phyloP scores from a whole-genome alignment of 2,797 vertebrate genomes.

The Tachyglossus aculeatus region DNA sequence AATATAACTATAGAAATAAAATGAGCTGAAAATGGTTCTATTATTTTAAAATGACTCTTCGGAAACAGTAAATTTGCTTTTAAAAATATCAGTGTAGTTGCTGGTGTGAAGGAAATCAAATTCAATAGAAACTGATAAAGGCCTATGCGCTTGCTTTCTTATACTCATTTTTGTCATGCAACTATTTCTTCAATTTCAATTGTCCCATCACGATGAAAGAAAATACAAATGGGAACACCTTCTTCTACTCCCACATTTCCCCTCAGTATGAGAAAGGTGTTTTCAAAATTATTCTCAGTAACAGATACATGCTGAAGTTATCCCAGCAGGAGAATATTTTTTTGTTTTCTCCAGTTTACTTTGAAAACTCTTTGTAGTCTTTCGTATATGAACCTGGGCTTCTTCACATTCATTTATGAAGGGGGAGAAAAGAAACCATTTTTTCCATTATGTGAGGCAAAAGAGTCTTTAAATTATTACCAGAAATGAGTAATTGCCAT shows the following conservation, averaged over 20 bases:
- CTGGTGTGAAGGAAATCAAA: constrained; percentile 40
- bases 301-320: constrained; percentile 19
- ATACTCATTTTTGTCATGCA: constrained; percentile 52
- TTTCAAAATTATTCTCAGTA: constrained; percentile 25
- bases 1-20: constrained; percentile 59
- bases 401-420: constrained; percentile 4
- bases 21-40: constrained; percentile 2
- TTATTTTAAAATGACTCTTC: constrained; percentile 48
- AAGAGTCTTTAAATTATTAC: constrained; percentile 1
- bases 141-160: constrained; percentile 34
- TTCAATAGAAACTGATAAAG: constrained; percentile 32
- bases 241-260: constrained; percentile 8
- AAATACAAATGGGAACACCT: constrained; percentile 15
- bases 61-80: constrained; percentile 48
- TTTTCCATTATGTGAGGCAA: constrained; percentile 15
- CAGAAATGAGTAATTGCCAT: background rate
- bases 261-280: background rate
- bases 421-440: background rate
- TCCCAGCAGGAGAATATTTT: constrained; percentile 26
- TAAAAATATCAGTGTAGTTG: constrained; percentile 22
- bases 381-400: background rate
- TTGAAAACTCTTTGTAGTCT: background rate
- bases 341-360: constrained; percentile 22
- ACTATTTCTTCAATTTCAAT: constrained; percentile 46
- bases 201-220: constrained; percentile 25